Evolutionary conservation across 2,113 vertebrate species (phyloP).

Genomic region (Centropristis striata): DNA sequence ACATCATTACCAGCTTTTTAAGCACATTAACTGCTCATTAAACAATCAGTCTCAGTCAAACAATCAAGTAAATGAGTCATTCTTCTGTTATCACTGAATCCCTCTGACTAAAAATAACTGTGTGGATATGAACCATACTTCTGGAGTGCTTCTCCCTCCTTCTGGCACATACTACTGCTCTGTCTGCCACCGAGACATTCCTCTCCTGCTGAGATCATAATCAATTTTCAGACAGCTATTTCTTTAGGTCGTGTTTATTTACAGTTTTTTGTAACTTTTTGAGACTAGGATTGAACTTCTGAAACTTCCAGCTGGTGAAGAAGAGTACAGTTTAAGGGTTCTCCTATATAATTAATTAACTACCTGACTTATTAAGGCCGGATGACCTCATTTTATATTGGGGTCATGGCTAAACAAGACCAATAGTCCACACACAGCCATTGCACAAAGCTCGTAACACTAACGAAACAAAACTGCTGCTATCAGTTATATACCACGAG

Average conservation of each 20-base stretch:
- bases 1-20: constrained; percentile 20
- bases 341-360: neutral
- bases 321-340: neutral
- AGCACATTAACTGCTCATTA: constrained; percentile 27
- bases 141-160: constrained; percentile 8
- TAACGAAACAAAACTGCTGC: neutral
- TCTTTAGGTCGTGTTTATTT: neutral
- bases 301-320: neutral
- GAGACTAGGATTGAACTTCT: neutral
- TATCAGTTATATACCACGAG: neutral
- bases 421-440: neutral
- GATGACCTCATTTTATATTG: neutral
- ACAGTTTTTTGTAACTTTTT: neutral
- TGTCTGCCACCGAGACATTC: neutral
- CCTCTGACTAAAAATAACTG: constrained; percentile 21
- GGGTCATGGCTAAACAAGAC: neutral
- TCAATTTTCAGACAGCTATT: neutral
- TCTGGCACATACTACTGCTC: neutral
- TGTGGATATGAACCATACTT: neutral
- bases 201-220: neutral
- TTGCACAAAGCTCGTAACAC: neutral
- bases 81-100: constrained; percentile 10
- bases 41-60: constrained; percentile 32
- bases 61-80: neutral
- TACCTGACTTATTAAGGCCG: neutral